These are phyloP conservation scores for Circaetus gallicus DNA, from an alignment of 2,113 vertebrate species.

Conservation along the genomic window DNA sequence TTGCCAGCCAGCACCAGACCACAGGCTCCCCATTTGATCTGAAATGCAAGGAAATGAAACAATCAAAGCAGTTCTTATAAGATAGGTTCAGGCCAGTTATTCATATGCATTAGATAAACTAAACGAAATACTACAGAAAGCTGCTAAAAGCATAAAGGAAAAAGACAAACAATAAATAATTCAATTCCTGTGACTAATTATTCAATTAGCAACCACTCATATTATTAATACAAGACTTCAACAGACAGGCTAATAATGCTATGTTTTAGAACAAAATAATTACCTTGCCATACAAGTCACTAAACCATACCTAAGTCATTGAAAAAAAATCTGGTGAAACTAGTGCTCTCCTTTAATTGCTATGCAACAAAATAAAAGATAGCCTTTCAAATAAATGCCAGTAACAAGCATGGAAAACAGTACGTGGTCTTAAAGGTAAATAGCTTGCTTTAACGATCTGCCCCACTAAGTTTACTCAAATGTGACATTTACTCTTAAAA, in stretches of 20 bases:
- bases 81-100: neutral
- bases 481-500: neutral
- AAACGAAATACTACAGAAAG: constrained; percentile 8
- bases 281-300: neutral
- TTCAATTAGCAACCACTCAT: neutral
- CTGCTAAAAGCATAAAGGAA: constrained; percentile 43
- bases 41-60: constrained; percentile 66
- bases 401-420: neutral
- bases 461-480: neutral
- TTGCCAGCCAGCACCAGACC: constrained; percentile 94
- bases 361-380: neutral
- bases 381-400: neutral
- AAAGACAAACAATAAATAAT: neutral
- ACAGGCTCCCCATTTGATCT: constrained; percentile 97
- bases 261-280: neutral
- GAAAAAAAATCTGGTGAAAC: neutral
- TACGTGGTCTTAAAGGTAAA: neutral
- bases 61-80: neutral
- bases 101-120: constrained; percentile 7
- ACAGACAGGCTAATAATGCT: neutral
- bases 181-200: neutral
- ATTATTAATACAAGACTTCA: neutral
- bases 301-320: neutral
- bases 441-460: neutral
- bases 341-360: neutral